These are phyloP conservation scores for Dipodomys stephensi DNA, from an alignment of 2,113 vertebrate species.

Conservation along the genomic window DNA sequence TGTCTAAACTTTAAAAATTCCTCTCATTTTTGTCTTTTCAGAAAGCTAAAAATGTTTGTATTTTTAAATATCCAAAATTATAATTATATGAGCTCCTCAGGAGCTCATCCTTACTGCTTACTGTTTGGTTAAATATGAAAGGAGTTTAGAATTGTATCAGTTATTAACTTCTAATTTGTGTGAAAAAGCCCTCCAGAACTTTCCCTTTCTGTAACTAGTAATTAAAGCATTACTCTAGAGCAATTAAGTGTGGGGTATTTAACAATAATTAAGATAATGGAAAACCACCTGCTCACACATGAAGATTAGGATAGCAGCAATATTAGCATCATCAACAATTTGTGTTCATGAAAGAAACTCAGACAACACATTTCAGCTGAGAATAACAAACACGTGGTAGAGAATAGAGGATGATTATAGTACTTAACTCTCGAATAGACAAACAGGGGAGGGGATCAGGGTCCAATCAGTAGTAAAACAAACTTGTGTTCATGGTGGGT, in stretches of 20 bases:
- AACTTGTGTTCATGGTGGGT: neutral
- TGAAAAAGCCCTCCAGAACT: constrained; percentile 67
- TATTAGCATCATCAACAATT: neutral
- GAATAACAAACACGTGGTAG: neutral
- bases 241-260: constrained; percentile 64
- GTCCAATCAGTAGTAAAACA: neutral
- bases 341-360: constrained; percentile 37
- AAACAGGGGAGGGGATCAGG: neutral
- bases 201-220: constrained; percentile 74
- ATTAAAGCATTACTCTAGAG: constrained; percentile 72
- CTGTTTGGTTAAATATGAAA: constrained; percentile 18
- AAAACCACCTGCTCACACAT: neutral
- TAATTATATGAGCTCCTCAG: neutral
- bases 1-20: neutral
- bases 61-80: neutral
- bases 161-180: constrained; percentile 77
- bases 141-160: constrained; percentile 54
- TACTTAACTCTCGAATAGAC: neutral
- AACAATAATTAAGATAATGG: constrained; percentile 66
- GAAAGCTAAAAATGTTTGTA: constrained; percentile 9
- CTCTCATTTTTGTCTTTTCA: constrained; percentile 25
- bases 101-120: no score
- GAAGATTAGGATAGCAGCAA: neutral
- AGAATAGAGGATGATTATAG: neutral
- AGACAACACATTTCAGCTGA: neutral